These are phyloP conservation scores for Chrysemys picta DNA, from an alignment of 2,113 vertebrate genomes.

Conservation along the genomic window DNA sequence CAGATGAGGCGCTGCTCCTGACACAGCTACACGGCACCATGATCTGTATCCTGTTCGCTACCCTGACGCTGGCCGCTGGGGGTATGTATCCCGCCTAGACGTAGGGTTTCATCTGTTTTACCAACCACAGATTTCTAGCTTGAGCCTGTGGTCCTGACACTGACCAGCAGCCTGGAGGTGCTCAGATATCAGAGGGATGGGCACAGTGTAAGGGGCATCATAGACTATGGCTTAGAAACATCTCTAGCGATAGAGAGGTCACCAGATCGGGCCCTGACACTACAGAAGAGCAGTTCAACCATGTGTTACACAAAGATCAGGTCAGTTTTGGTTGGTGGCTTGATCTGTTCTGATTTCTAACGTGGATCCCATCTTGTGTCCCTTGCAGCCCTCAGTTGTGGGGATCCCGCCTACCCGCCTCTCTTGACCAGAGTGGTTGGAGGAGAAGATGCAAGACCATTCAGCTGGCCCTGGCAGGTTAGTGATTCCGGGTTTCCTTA, in stretches of 20 bases:
- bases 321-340: not conserved
- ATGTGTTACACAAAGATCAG: not conserved
- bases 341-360: not conserved
- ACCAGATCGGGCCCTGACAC: not conserved
- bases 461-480: slow-evolving; percentile 83
- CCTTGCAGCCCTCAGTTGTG: slow-evolving; percentile 58
- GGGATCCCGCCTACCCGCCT: slow-evolving; percentile 40
- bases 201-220: not conserved
- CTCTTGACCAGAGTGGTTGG: slow-evolving; percentile 62
- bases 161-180: not conserved
- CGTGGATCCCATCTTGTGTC: not conserved
- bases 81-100: slow-evolving; percentile 19
- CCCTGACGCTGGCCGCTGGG: slow-evolving; percentile 54
- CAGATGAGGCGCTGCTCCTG: not conserved
- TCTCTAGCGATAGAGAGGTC: not conserved
- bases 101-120: not conserved
- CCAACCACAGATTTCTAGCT: not conserved
- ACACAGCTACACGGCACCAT: not conserved
- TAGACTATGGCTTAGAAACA: not conserved
- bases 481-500: not conserved
- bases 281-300: not conserved
- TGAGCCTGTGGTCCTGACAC: not conserved
- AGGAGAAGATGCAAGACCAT: slow-evolving; percentile 52
- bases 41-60: slow-evolving; percentile 45
- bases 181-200: not conserved